Evolutionary conservation across 2,888 invertebrate species (phyloP), one percentile per base, ranked within the genome.

Genomic region (Dioctria linearis): DNA sequence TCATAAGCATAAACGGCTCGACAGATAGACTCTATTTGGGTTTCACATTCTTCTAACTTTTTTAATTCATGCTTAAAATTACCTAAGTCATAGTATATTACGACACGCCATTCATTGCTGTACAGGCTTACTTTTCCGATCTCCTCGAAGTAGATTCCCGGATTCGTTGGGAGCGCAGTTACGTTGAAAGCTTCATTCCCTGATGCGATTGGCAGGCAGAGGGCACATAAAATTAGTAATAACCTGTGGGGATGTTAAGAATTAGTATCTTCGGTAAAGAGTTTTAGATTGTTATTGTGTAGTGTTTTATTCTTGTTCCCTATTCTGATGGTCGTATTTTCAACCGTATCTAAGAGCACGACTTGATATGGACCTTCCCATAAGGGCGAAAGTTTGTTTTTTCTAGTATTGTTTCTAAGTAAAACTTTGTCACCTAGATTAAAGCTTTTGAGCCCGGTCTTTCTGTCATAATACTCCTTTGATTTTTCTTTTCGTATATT

Each of bases 81-180:
- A n/a, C 49, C 4, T n/a, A 80, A 8, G 40, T 80, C 57, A 9
- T 51, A n/a, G 46, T 80, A 78, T 37, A 67, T 67, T 25, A 80
- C 11, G 3, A 80, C n/a, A 42, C 67, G 65, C 57, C 49, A 80
- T 9, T 43, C 13, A 6, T 65, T 80, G 61, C 73, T 78, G 57
- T 81, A 80, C 37, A 82, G 67, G 42, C 65, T 59, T 13, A 69
- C n/a, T 9, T 79, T 59, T 54, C 78, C 46, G 39, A 82, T 57
- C 39, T 76, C 73, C 61, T 82, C 80, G 63, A 80, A 82, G 39
- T 71, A 82, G 3, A 82, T 81, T 67, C 82, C 82, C 81, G 76
- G 11, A 49, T 71, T 49, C 79, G 25, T 25, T 25, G 25, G 25
- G 25, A 25, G 25, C 2, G 25, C 25, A 25, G 25, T 25, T 25